Percentiles rank a stretch among this genome's conserved stretches.
Conservation (phyloP, 2,888 invertebrate genomes). For the Chalcosyrphus nemorum region DNA sequence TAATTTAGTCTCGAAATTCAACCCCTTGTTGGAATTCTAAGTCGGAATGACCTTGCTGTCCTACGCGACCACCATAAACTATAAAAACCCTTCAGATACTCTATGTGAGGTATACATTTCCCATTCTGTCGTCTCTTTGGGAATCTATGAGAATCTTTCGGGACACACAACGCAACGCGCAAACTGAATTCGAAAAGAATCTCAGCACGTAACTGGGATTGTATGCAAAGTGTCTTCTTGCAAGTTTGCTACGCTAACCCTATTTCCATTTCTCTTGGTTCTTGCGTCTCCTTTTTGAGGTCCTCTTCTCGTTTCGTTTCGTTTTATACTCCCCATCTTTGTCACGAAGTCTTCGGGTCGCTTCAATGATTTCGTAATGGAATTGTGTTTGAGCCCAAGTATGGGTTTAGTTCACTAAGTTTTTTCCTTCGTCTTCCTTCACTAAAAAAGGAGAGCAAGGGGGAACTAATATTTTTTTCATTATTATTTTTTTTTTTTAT, state of each 20-base stretch:
- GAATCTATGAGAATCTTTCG: slow-evolving; percentile 25
- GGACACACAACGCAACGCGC: slow-evolving; percentile 54
- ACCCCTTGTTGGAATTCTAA: slow-evolving; percentile 13
- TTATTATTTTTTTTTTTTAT: slow-evolving; percentile 21
- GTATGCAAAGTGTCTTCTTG: slow-evolving; percentile 70
- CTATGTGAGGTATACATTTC: slow-evolving; percentile 9
- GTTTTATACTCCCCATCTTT: slow-evolving; percentile 33
- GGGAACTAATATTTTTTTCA: too few relatives aligned
- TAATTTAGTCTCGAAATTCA: slow-evolving; percentile 54
- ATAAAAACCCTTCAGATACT: slow-evolving; percentile 7
- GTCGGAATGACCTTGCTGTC: slow-evolving; percentile 53
- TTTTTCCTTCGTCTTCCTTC: slow-evolving; percentile 11
- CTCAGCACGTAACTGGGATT: slow-evolving; percentile 69
- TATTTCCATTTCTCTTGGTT: slow-evolving; percentile 59
- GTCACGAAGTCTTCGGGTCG: slow-evolving; percentile 68
- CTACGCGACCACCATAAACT: slow-evolving; percentile 45
- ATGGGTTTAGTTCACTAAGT: slow-evolving; percentile 56
- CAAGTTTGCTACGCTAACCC: slow-evolving; percentile 64
- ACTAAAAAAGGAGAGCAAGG: background rate
- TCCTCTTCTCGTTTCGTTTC: background rate
- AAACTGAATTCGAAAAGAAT: slow-evolving; percentile 68
- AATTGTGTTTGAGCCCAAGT: slow-evolving; percentile 55
- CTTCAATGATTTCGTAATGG: slow-evolving; percentile 69
- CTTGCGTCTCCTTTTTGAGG: too few relatives aligned
- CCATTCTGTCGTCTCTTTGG: background rate